These are phyloP conservation scores for Desoria tigrina DNA, from an alignment of 2,888 invertebrate genomes.

Conservation along the genomic window DNA sequence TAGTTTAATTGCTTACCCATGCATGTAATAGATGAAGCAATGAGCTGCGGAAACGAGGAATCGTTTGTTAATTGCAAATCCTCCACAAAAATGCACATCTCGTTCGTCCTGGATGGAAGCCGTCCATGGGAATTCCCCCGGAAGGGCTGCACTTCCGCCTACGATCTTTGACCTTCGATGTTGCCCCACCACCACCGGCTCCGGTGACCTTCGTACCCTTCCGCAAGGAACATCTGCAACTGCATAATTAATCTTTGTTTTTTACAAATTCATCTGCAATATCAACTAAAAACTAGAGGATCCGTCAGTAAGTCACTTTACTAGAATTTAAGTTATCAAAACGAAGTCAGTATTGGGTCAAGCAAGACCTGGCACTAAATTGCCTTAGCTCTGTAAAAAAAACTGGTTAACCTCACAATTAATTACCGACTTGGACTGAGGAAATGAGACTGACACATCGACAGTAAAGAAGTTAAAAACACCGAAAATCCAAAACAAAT, in stretches of 20 bases:
- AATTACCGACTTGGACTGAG: no score
- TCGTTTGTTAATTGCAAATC: constrained; percentile 19
- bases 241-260: constrained; percentile 1
- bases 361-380: no score
- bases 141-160: constrained; percentile 23
- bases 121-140: constrained; percentile 36
- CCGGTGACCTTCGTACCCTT: not conserved
- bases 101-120: constrained; percentile 34
- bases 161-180: constrained; percentile 33
- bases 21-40: constrained; percentile 27
- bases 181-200: not conserved
- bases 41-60: constrained; percentile 31
- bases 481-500: no score
- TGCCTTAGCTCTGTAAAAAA: no score
- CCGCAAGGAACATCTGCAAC: constrained; percentile 27
- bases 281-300: no score
- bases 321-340: no score
- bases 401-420: no score
- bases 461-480: no score
- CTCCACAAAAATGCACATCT: constrained; percentile 37
- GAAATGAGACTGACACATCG: no score
- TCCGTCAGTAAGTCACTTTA: no score
- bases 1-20: constrained; percentile 23
- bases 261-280: no score
- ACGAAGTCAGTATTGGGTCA: no score